Evolutionary conservation across 1,140 invertebrate genomes (phyloP), one percentile per base, ranked within the genome.

Genomic region (Cardiocondyla obscurior): DNA sequence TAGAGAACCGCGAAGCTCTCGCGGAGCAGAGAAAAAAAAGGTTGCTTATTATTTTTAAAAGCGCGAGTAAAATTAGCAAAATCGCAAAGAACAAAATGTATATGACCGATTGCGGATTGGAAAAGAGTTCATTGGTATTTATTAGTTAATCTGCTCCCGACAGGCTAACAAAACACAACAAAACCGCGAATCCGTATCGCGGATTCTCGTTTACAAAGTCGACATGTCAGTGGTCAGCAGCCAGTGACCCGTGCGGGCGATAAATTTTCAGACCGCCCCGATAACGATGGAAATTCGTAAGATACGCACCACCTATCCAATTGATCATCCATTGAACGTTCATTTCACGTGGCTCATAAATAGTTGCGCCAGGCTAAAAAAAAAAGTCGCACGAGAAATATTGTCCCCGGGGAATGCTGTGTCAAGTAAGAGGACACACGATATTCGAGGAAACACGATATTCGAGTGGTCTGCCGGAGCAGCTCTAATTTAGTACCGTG

Each of bases 381-480:
- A 39, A 46, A 79, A 39, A 39, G 60, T 42, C 33, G 30, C 58
- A 12, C n/a, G 25, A 67, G 46, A 79, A 79, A 79, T 67, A 67
- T 79, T n/a, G 19, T 16, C 16, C 33, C 19, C 30, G 12, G 39
- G 10, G 30, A n/a, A 19, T 14, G 44, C n/a, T 46, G 22, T 22
- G n/a, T 30, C 44, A 25, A 51, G 65, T 64, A 77, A 39, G 55
- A 14, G 62, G 64, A 85, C 49, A 55, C 60, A 64, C 51, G n/a
- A n/a, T n/a, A n/a, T n/a, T n/a, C n/a, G n/a, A n/a, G n/a, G 83
- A 84, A 86, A 86, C 46, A 84, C 77, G 83, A 86, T 74, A 73
- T 44, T 22, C 19, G 28, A 42, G 70, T 39, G 33, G 69, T 76
- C 57, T 8, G 6, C 28, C 19, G 25, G 70, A 19, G 30, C 36